These are phyloP conservation scores for Kryptolebias ocellatus DNA, from an alignment of 2,797 vertebrate genomes.

Conservation along the genomic window DNA sequence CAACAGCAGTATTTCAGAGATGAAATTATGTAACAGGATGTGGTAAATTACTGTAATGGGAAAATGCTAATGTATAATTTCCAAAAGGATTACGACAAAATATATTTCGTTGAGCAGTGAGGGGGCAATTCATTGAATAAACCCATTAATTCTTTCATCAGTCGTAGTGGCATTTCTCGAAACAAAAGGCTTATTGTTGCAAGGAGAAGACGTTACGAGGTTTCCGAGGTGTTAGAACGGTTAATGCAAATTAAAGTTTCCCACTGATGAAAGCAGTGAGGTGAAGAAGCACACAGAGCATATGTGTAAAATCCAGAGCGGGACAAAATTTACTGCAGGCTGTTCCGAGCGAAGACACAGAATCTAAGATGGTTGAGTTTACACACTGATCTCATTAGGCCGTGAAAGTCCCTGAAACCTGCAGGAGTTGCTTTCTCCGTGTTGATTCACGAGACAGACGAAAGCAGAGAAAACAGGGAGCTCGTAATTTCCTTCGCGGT, in stretches of 20 bases:
- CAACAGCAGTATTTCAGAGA: conserved; percentile 31
- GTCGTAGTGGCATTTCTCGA: neutral
- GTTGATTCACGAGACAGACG: conserved; percentile 16
- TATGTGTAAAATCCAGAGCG: conserved; percentile 20
- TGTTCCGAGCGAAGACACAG: conserved; percentile 29
- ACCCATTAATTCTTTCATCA: conserved; percentile 4
- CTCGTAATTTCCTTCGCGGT: conserved; percentile 3
- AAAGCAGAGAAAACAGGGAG: conserved; percentile 2
- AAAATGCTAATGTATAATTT: conserved; percentile 22
- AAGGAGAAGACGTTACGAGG: conserved; percentile 9
- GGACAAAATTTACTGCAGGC: conserved; percentile 25
- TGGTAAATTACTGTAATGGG: conserved; percentile 11
- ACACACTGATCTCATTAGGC: conserved; percentile 51
- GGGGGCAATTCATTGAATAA: conserved; percentile 8
- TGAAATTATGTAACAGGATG: conserved; percentile 53
- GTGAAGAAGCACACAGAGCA: neutral
- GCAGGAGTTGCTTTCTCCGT: conserved; percentile 15
- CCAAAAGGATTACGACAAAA: conserved; percentile 18
- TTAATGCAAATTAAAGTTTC: neutral
- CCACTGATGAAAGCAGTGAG: neutral
- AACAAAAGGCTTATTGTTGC: conserved; percentile 6
- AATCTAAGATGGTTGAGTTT: conserved; percentile 41
- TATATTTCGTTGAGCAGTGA: neutral
- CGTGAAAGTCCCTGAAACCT: conserved; percentile 28
- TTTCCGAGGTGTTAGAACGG: conserved; percentile 6